A percentile compares a stretch with the other conserved stretches of the same genome.
phyloP scores from a whole-genome alignment of 2,113 vertebrate genomes.

The Smithornis capensis region DNA sequence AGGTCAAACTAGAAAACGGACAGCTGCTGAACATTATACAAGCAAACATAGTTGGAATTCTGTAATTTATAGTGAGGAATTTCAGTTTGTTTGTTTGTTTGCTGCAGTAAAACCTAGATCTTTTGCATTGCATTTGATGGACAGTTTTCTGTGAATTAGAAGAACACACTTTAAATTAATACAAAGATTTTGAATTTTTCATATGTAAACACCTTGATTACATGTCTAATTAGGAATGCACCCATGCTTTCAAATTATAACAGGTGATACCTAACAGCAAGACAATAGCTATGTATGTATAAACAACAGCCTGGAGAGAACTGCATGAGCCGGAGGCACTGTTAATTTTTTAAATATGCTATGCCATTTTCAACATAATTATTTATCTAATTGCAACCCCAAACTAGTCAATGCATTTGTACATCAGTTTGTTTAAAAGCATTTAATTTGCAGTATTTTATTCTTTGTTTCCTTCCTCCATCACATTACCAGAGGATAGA shows the following conservation, averaged over 20 bases:
- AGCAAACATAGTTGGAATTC: neutral
- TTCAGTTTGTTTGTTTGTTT: neutral
- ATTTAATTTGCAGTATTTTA: constrained; percentile 18
- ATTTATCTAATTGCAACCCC: constrained; percentile 57
- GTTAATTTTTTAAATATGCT: constrained; percentile 36
- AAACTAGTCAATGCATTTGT: constrained; percentile 26
- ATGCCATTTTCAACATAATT: constrained; percentile 63
- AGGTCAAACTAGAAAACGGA: neutral
- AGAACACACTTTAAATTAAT: neutral
- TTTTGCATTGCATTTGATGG: neutral
- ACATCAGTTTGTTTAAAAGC: constrained; percentile 52
- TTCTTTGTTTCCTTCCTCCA: constrained; percentile 5
- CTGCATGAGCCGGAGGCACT: neutral
- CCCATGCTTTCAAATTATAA: neutral
- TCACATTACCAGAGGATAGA: neutral
- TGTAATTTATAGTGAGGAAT: neutral
- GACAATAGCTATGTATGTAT: neutral
- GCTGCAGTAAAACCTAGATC: neutral
- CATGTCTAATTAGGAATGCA: constrained; percentile 3
- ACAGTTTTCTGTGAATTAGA: neutral
- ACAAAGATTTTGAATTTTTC: neutral
- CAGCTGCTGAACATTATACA: neutral
- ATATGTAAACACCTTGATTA: neutral
- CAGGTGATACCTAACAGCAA: constrained; percentile 25
- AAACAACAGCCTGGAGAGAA: constrained; percentile 13